phyloP scores from a whole-genome alignment of 2,797 vertebrate species.

The Chrysocyon brachyurus region DNA sequence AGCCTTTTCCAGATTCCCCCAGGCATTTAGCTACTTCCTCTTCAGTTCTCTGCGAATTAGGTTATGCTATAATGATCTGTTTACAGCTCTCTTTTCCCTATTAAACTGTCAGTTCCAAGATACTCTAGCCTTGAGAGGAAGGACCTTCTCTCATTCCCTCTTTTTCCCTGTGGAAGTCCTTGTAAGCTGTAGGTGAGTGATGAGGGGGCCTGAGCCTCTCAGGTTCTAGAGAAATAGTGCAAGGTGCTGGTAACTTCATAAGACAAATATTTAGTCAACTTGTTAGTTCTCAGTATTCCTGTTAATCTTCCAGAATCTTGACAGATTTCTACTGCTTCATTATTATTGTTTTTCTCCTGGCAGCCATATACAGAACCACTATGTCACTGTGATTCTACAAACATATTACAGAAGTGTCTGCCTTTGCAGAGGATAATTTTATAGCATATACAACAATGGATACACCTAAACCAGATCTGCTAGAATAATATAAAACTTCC shows the following conservation, averaged over 20 bases:
- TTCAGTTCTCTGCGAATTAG: conserved; percentile 50
- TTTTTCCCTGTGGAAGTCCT: background rate
- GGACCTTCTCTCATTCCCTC: background rate
- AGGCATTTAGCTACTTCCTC: conserved; percentile 62
- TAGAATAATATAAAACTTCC: background rate
- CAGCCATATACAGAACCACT: background rate
- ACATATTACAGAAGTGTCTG: background rate
- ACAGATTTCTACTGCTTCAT: background rate
- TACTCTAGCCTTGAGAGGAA: background rate
- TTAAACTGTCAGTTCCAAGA: conserved; percentile 57
- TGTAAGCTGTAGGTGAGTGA: background rate
- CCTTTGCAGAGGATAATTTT: background rate
- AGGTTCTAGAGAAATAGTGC: background rate
- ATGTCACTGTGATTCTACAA: background rate
- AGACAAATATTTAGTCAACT: background rate
- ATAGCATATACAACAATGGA: background rate
- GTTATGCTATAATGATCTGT: conserved; percentile 75
- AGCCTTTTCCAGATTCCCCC: conserved; percentile 20
- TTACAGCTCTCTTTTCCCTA: conserved; percentile 47
- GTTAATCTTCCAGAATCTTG: background rate
- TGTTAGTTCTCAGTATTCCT: background rate
- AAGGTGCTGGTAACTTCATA: background rate
- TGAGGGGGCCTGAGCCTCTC: background rate
- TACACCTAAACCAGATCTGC: background rate
- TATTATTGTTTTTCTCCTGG: conserved; percentile 1